Base-by-base conservation (phyloP, 2,888 invertebrate genomes). In the Leucophora obtusa region DNA sequence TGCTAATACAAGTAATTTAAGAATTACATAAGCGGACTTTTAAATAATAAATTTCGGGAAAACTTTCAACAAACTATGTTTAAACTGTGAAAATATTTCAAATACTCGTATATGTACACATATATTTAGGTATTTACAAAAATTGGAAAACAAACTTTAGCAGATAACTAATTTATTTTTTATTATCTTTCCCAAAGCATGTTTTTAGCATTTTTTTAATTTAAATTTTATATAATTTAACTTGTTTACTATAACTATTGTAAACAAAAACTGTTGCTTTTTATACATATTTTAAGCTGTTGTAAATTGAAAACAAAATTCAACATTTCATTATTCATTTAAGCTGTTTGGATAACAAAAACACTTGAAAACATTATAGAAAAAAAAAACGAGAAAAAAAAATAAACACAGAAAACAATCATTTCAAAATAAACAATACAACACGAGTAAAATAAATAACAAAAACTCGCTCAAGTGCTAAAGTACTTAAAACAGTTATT, bases 401-500 rank as follows among this genome's bases (percentile, higher is more conserved):
- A 63, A 74, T 58, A 69, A 79, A 66, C 59, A 69, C 35, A 10
- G 51, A 66, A 70, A 65, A 73, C 38, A 79, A 75, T 76, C 60
- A 73, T 79, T 70, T 59, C 18, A 58, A 74, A 69, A 72, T 69
- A 72, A 75, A 82, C 71, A 82, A 75, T 68, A 70, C 74, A 69
- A 65, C 68, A 66, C 47, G 74, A 63, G 65, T 24, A n/a, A 21
- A 24, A 38, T 51, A 43, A 50, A 59, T 53, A 65, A 71, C 33
- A 38, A 66, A 53, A 73, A 74, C 59, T 73, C 73, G 47, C 66
- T 73, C 77, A 73, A 81, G 77, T 77, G 69, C 69, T 77, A 73
- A 69, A 81, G 76, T 70, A 77, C 73, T 81, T 77, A 60, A 70
- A 73, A 73, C n/a, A 65, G 75, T 75, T 80, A 47, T 47, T 43